Evolutionary conservation across 2,113 vertebrate species (phyloP).

Genomic region (Rafetus swinhoei): DNA sequence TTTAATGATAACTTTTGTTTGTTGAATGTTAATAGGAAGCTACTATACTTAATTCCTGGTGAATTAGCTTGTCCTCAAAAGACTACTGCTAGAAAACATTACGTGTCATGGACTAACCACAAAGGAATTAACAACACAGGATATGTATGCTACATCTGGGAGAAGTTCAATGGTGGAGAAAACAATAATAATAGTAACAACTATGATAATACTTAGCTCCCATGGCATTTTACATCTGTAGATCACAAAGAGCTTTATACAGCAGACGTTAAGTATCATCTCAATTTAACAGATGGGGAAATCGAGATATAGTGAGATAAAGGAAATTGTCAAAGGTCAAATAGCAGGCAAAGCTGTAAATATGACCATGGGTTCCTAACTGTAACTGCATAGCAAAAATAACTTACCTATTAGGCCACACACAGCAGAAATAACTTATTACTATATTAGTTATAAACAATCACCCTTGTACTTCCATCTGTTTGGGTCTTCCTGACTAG

Average conservation of each 20-base stretch:
- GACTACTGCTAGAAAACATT: neutral
- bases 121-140: neutral
- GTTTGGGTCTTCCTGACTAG: neutral
- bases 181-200: neutral
- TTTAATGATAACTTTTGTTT: constrained; percentile 12
- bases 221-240: neutral
- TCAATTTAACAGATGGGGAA: neutral
- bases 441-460: neutral
- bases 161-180: neutral
- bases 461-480: neutral
- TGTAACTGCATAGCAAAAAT: neutral
- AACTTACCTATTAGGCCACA: neutral
- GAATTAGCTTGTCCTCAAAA: constrained; percentile 13
- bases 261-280: neutral
- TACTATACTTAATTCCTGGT: neutral
- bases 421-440: neutral
- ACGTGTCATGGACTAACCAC: neutral
- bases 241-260: neutral
- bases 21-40: constrained; percentile 22
- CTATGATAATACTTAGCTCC: neutral
- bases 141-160: neutral
- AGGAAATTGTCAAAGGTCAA: neutral
- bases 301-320: neutral
- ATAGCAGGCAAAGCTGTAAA: neutral
- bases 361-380: neutral